Conservation (phyloP, 35 echinoderm and acorn worm genomes). For the Strongylocentrotus purpuratus region DNA sequence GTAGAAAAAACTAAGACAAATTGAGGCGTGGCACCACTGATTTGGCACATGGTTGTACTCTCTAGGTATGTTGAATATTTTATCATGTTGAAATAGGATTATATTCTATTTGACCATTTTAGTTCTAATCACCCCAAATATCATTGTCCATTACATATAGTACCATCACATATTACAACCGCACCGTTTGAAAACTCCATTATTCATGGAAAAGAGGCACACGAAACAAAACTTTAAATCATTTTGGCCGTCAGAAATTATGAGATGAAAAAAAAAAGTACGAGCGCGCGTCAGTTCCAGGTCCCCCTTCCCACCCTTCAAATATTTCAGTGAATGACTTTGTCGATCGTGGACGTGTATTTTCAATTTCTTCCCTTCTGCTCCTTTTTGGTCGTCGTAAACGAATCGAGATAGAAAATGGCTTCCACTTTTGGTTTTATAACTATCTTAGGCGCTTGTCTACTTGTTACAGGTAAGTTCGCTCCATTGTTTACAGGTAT, state of each 20-base stretch:
- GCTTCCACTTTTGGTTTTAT: constrained; percentile 17
- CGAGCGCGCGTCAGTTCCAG: not conserved
- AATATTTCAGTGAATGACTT: not conserved
- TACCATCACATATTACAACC: no score
- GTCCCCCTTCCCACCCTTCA: not conserved
- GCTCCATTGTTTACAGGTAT: not conserved
- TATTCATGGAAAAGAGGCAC: not conserved
- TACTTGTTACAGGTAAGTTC: not conserved
- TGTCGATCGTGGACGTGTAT: not conserved
- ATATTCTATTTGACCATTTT: no score
- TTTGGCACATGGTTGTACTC: no score
- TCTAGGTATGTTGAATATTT: no score
- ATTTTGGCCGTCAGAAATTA: not conserved
- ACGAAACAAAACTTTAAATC: not conserved
- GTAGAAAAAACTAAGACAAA: no score
- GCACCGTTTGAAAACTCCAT: not conserved
- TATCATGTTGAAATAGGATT: no score
- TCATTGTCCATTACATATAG: no score
- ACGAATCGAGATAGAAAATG: not conserved
- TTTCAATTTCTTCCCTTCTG: not conserved
- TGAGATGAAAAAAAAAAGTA: not conserved
- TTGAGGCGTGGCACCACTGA: no score
- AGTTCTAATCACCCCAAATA: no score
- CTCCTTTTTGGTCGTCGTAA: not conserved
- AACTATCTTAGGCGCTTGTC: not conserved